A percentile compares a stretch with the other conserved stretches of the same genome.
Conservation (phyloP, 2,113 vertebrate species). For the Opisthocomus hoazin region DNA sequence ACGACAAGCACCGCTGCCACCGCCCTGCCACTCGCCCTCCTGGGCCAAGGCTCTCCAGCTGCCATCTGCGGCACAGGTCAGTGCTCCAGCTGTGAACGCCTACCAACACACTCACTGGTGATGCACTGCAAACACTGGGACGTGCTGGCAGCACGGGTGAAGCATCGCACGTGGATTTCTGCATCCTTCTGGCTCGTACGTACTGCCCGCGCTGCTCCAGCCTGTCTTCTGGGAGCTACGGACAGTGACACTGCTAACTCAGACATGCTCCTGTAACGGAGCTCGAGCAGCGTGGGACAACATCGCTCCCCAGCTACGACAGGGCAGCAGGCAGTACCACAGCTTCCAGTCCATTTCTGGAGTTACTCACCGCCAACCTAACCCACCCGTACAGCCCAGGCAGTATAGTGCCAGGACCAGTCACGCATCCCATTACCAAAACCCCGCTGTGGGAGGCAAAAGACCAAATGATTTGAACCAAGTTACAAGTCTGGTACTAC, state of each 20-base stretch:
- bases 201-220: neutral
- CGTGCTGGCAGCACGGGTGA: fast-evolving
- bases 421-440: neutral
- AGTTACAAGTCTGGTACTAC: neutral
- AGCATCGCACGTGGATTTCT: neutral
- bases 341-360: neutral
- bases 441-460: neutral
- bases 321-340: fast-evolving
- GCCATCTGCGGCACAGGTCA: fast-evolving
- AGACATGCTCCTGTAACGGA: fast-evolving
- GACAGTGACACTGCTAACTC: fast-evolving
- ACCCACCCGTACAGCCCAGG: neutral
- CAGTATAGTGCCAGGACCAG: neutral
- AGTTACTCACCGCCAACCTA: neutral
- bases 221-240: fast-evolving
- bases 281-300: fast-evolving
- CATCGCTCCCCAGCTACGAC: neutral
- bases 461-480: neutral
- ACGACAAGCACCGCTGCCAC: fast-evolving
- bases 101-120: fast-evolving
- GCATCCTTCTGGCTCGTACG: fast-evolving
- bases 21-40: neutral
- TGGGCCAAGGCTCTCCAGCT: neutral
- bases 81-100: neutral
- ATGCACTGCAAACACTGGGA: fast-evolving